Evolutionary conservation across 1,140 invertebrate species (phyloP), one percentile per base, ranked within the genome.

Genomic region (Tetraneura akinire): DNA sequence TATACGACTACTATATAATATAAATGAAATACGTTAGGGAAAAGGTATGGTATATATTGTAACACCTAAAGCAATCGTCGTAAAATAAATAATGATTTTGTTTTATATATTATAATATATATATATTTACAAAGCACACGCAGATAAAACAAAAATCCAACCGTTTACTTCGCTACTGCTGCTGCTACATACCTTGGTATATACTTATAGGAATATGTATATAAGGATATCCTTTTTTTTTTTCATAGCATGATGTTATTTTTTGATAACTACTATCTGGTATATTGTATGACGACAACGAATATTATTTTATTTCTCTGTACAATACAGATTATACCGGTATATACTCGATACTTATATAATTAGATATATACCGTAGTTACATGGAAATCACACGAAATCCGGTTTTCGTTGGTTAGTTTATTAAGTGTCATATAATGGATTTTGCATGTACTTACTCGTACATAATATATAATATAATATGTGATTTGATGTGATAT

Each of bases 261-360:
- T 71, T 71, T 71, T 71, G 68, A 71, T 71, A 71, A 51, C 68
- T 71, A n/a, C n/a, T n/a, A n/a, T n/a, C n/a, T n/a, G n/a, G n/a
- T n/a, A n/a, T n/a, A n/a, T 26, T 3, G 66, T 49, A 18, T 70
- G 42, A 23, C 64, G 21, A 47, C 66, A 26, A 21, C 45, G 49
- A 18, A 70, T n/a, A 26, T 14, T 51, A 6, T 16, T 6, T 2
- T 71, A n/a, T 29, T 49, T 71, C 18, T 13, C 49, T 70, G 47
- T 70, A 18, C 21, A 18, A 49, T 18, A 70, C 6, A 3, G 66
- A 70, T 70, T 49, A 70, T 70, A 49, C 66, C 16, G 4, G 66
- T 29, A 49, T 29, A 16, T 42, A 42, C n/a, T 37, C 18, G 3
- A 18, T n/a, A n/a, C n/a, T n/a, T 5, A 21, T 47, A 64, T n/a